Base-by-base conservation (phyloP, 2,113 vertebrate genomes). In the Rafetus swinhoei region DNA sequence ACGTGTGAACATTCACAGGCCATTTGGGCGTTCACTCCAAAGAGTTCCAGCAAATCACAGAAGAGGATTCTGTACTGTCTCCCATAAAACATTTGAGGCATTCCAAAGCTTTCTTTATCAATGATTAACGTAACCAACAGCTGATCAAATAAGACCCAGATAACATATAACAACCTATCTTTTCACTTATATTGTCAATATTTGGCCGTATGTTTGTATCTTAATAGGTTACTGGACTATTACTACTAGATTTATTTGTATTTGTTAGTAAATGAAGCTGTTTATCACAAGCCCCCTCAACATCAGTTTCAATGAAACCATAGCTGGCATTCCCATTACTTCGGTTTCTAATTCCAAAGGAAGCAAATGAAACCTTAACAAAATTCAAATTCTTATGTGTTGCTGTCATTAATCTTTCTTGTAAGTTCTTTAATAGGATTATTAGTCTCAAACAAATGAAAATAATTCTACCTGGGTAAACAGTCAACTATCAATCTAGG, bases 231-330 rank as follows among this genome's bases (percentile, higher is more conserved):
- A 69, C 3, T 11, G 5, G 39, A 86, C 81, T 93, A 96, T 95
- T 96, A 84, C 50, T 3, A 77, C 39, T 85, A 87, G 60, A 90
- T 97, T 94, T 97, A 96, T 97, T 92, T 96, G 60, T 79, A 81
- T 76, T 90, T 5, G 27, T 93, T 83, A 85, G 39, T 85, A 95
- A 95, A 90, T 81, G 4, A 96, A 87, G 52, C 72, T 79, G 79
- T 82, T 94, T 88, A 88, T 57, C 25, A 24, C 69, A 12, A 56
- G 35, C 22, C 39, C 24, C 10, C 19, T 92, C 52, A 92, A 91
- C 25, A 81, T 90, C 76, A 85, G 22, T 92, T 21, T 54, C 45
- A 84, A 79, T 81, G 54, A 69, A 95, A 87, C 79, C 87, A 82
- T 29, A 89, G 50, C 39, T 90, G 81, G 24, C 60, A 92, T 96